These are phyloP conservation scores for Zoanthus solanderi DNA, from an alignment of 92 coral and sea anemone genomes.

Conservation along the genomic window DNA sequence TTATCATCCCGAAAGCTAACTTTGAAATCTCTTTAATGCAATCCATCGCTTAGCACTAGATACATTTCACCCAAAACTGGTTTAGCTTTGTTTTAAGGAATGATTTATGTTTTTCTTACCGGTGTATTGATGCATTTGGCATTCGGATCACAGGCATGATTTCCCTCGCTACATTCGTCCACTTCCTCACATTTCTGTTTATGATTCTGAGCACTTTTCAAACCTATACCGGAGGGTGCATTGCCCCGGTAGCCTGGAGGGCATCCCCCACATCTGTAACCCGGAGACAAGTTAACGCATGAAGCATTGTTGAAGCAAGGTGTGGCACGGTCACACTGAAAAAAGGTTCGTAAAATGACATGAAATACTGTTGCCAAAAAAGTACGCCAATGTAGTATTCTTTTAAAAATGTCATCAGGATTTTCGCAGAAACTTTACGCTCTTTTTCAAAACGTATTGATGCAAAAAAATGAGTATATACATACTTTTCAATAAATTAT, in stretches of 20 bases:
- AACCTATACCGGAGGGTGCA: constrained; percentile 95
- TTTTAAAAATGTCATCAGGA: too few relatives aligned
- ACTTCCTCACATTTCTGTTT: constrained; percentile 89
- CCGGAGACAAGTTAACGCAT: constrained; percentile 88
- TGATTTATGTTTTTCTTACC: constrained; percentile 60
- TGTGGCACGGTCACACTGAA: constrained; percentile 78
- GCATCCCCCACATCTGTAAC: constrained; percentile 96
- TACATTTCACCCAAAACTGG: too few relatives aligned
- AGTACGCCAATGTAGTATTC: too few relatives aligned
- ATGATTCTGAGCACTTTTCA: constrained; percentile 76
- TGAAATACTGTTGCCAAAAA: neutral
- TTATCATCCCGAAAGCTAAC: neutral
- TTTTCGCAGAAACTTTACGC: too few relatives aligned
- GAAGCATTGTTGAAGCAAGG: constrained; percentile 83
- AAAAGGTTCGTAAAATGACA: neutral
- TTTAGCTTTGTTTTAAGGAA: neutral
- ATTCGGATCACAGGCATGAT: constrained; percentile 84
- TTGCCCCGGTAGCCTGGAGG: constrained; percentile 95
- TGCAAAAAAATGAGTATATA: too few relatives aligned
- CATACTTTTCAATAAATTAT: too few relatives aligned
- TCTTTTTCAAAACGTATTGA: too few relatives aligned
- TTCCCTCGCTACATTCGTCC: constrained; percentile 88
- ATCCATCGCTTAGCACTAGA: too few relatives aligned
- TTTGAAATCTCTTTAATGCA: too few relatives aligned
- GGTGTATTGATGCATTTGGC: constrained; percentile 91